phyloP scores from a whole-genome alignment of 2,888 invertebrate genomes.

The Unio delphinus region DNA sequence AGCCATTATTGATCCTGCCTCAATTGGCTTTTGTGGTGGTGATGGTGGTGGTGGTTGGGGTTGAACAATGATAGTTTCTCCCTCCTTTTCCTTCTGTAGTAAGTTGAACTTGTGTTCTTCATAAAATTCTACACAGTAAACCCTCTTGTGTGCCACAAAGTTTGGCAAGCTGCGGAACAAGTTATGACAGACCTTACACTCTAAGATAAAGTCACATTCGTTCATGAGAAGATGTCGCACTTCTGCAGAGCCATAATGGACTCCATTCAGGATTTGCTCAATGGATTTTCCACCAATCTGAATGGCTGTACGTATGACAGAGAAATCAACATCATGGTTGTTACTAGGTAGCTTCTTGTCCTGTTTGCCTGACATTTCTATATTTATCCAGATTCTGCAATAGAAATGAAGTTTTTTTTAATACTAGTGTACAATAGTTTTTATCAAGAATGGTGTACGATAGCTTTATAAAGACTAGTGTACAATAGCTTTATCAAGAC shows the following conservation, averaged over 20 bases:
- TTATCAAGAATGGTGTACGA: no score
- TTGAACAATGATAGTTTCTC: conserved; percentile 55
- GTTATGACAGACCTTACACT: conserved; percentile 89
- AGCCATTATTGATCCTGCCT: background rate
- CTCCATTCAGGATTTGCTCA: conserved; percentile 79
- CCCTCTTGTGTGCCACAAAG: conserved; percentile 90
- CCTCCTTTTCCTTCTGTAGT: conserved; percentile 14
- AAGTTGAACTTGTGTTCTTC: conserved; percentile 18
- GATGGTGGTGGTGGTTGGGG: conserved; percentile 46
- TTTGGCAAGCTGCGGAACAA: conserved; percentile 90
- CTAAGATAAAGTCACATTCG: conserved; percentile 91
- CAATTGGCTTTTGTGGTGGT: background rate
- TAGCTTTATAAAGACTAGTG: no score
- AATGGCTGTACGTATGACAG: conserved; percentile 55
- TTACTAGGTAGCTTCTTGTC: no score
- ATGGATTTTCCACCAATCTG: conserved; percentile 51
- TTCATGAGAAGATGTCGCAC: conserved; percentile 82
- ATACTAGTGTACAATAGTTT: no score
- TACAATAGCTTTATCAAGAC: no score
- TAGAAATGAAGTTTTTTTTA: no score
- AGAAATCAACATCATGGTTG: conserved; percentile 47
- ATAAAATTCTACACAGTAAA: conserved; percentile 78
- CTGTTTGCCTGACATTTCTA: no score
- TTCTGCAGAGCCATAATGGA: conserved; percentile 81
- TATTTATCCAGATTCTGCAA: no score